Percentiles rank a stretch among this genome's conserved stretches.
phyloP scores from a whole-genome alignment of 2,797 vertebrate species.

The Macrochelys suwanniensis region DNA sequence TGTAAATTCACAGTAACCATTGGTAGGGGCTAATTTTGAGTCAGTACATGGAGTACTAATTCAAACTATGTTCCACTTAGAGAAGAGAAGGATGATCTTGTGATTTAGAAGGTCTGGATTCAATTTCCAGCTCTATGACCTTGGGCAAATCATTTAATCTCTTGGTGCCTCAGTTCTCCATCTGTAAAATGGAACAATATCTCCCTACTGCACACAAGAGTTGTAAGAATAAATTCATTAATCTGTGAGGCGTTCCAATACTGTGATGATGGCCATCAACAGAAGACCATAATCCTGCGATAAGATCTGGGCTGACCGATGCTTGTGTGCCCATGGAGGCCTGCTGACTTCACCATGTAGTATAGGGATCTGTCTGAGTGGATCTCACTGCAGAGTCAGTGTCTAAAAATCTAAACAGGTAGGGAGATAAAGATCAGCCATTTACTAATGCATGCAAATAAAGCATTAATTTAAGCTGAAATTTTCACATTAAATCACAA shows the following conservation, averaged over 20 bases:
- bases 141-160: fast-evolving
- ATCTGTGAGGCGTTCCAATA: neutral
- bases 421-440: neutral
- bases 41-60: constrained; percentile 40
- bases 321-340: neutral
- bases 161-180: neutral
- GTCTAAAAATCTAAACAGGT: neutral
- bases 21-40: constrained; percentile 12
- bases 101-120: neutral
- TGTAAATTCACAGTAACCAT: constrained; percentile 60
- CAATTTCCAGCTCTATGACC: neutral
- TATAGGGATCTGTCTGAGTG: fast-evolving
- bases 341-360: neutral
- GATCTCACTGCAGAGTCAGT: neutral
- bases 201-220: neutral
- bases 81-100: neutral
- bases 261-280: neutral
- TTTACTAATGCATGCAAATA: constrained; percentile 61
- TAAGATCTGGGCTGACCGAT: neutral
- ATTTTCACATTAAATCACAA: constrained; percentile 62
- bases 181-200: fast-evolving
- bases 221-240: neutral
- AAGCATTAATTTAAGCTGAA: constrained; percentile 56
- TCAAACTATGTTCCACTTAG: neutral
- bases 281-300: neutral